Conservation (phyloP, 2,797 vertebrate genomes). For the Poeciliopsis turneri region DNA sequence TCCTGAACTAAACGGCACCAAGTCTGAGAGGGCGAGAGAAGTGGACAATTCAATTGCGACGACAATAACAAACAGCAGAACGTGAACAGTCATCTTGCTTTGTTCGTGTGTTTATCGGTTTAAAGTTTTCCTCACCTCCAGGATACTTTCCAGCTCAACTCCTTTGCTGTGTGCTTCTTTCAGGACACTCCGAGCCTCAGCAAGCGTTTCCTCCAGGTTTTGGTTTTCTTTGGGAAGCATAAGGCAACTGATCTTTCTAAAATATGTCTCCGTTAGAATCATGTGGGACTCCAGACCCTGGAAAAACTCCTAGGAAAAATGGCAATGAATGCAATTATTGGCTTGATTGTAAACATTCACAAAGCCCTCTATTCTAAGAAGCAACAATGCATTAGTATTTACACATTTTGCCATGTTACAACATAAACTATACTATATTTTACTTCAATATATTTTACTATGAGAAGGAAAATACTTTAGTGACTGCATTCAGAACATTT, state of each 20-base stretch:
- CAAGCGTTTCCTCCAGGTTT: constrained; percentile 83
- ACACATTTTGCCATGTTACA: background rate
- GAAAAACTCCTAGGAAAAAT: constrained; percentile 90
- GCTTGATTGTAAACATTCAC: background rate
- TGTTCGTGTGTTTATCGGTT: too few species aligned
- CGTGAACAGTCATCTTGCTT: background rate
- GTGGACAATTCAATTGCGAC: background rate
- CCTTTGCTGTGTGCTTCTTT: constrained; percentile 92
- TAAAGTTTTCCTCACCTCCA: constrained; percentile 80
- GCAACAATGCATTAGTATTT: background rate
- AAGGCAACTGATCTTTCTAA: constrained; percentile 87
- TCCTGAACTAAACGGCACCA: constrained; percentile 87
- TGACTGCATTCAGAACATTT: background rate
- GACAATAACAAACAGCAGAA: background rate
- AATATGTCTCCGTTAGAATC: constrained; percentile 93
- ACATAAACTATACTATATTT: background rate
- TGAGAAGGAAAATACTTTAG: background rate
- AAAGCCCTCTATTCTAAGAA: background rate
- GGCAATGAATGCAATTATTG: constrained; percentile 2
- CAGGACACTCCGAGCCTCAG: constrained; percentile 85
- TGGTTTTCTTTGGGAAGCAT: constrained; percentile 82
- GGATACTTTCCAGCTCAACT: constrained; percentile 91
- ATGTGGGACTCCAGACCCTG: constrained; percentile 94
- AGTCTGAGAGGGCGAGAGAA: constrained; percentile 47
- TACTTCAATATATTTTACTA: too few species aligned